phyloP scores from a whole-genome alignment of 2,113 vertebrate species.

The Aix galericulata region DNA sequence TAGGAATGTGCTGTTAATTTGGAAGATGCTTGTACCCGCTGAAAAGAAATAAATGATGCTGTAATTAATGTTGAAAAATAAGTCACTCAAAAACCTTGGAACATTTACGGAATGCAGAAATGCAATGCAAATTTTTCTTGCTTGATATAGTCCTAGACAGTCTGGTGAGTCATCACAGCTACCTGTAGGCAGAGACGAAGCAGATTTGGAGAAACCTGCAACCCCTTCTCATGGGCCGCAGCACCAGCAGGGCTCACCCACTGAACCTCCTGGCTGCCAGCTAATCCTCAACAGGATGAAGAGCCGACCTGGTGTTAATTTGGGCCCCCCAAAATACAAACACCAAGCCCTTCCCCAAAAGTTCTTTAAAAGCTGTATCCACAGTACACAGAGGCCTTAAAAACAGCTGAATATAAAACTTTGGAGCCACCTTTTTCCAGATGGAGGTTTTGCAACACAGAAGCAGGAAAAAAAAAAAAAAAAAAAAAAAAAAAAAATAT shows the following conservation, averaged over 20 bases:
- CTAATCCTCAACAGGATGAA: not conserved
- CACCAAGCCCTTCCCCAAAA: not conserved
- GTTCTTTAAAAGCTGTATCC: not conserved
- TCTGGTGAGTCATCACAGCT: not conserved
- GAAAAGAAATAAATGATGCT: conserved; percentile 13
- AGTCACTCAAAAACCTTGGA: not conserved
- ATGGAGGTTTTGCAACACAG: not conserved
- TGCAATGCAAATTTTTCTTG: not conserved
- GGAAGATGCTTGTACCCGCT: not conserved
- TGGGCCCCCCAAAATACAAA: not conserved
- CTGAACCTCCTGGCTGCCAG: too few species aligned
- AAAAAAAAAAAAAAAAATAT: too few species aligned
- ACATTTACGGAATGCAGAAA: not conserved
- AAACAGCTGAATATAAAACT: not conserved
- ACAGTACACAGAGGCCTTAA: not conserved
- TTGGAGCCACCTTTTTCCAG: not conserved
- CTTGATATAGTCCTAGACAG: not conserved
- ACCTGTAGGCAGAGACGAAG: not conserved
- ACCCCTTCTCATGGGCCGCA: too few species aligned
- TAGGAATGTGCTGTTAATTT: not conserved
- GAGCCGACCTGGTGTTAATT: not conserved
- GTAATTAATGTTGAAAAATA: conserved; percentile 42
- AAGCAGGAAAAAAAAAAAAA: not conserved
- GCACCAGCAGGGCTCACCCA: too few species aligned
- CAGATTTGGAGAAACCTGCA: too few species aligned